Evolutionary conservation across 2,888 invertebrate species (phyloP), one percentile per base, ranked within the genome.

Genomic region (Nomada ruficornis): DNA sequence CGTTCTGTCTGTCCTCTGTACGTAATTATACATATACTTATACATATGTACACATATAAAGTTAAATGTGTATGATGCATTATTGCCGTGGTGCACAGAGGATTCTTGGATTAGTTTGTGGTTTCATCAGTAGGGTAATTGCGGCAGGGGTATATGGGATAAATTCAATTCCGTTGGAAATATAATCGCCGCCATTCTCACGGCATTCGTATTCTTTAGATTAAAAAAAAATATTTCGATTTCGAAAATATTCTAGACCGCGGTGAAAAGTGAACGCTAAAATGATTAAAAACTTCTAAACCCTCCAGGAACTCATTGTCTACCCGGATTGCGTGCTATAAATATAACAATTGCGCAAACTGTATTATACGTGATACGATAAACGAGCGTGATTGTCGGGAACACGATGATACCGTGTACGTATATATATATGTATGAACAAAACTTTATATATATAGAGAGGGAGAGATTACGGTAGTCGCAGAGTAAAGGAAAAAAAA

Each of bases 1-100:
- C 83, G 78, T 87, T 88, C 75, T 87, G 77, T 87, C 86, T 87
- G 84, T 89, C 87, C 77, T 80, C 73, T 88, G 83, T 88, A 88
- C 86, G 85, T 87, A 90, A 86, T 83, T 87, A 86, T 86, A 83
- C 75, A 85, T 82, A 76, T 79, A 77, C 64, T 36, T 80, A 85
- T 79, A 84, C 77, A 81, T 77, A 84, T 78, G 85, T 77, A 85
- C 74, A 71, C 88, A 83, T 64, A 83, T 84, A 63, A 71, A 83
- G 79, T 18, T 67, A 86, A 78, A 84, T 63, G 75, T 80, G 76
- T 81, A 84, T 74, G 76, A 59, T 78, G 70, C 75, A 75, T 59
- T 82, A 78, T 67, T 73, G 18, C 69, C 26, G 60, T 26, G 60
- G 52, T 71, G 62, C 71, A 65, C 80, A 26, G 26, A 59, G 71